These are phyloP conservation scores for Lutjanus erythropterus DNA, from an alignment of 2,113 vertebrate species.

Conservation along the genomic window DNA sequence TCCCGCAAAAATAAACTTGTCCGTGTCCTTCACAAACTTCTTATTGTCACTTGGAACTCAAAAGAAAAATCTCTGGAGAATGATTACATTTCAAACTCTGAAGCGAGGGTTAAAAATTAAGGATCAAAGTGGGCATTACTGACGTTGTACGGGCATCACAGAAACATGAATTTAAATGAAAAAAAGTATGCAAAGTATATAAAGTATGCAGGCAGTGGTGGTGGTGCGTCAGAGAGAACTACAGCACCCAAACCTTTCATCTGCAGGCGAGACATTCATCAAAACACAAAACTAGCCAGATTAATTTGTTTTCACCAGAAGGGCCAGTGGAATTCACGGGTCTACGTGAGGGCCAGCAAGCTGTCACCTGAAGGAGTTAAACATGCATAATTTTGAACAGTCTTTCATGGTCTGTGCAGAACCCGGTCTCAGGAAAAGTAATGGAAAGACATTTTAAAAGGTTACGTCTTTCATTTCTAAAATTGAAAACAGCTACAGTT, in stretches of 20 bases:
- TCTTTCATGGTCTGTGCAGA: constrained; percentile 1
- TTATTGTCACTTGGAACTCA: neutral
- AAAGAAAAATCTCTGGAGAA: constrained; percentile 5
- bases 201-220: neutral
- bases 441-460: constrained; percentile 48
- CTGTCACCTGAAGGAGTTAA: constrained; percentile 17
- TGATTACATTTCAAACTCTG: neutral
- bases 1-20: neutral
- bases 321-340: neutral
- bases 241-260: constrained; percentile 6
- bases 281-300: constrained; percentile 9
- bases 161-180: neutral
- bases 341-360: constrained; percentile 26
- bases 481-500: constrained; percentile 18
- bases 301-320: constrained; percentile 9
- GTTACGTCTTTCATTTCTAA: constrained; percentile 35
- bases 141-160: too few species aligned
- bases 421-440: neutral
- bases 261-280: constrained; percentile 14
- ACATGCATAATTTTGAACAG: constrained; percentile 18
- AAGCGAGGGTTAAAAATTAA: neutral
- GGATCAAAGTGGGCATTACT: neutral
- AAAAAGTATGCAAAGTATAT: neutral
- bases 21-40: neutral
- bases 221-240: neutral